These are phyloP conservation scores for Hyles lineata DNA, from an alignment of 2,888 invertebrate genomes.

Conservation along the genomic window DNA sequence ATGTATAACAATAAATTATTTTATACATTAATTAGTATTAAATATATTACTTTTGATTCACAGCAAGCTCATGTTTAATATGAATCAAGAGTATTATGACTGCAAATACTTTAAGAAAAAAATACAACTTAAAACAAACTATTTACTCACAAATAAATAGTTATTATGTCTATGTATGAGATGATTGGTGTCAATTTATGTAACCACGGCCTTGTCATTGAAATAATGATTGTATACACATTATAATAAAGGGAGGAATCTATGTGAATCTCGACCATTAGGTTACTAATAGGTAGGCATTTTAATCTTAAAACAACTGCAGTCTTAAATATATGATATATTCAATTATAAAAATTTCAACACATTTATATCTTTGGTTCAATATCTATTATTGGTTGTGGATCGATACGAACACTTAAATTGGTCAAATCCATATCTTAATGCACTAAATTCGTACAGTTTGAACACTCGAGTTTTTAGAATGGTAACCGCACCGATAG, in stretches of 20 bases:
- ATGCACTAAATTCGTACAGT: constrained; percentile 37
- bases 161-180: background rate
- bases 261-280: background rate
- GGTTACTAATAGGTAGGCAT: background rate
- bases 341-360: constrained; percentile 64
- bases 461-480: constrained; percentile 47
- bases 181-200: no score
- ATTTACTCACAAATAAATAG: background rate
- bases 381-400: constrained; percentile 79
- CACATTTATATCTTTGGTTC: constrained; percentile 83
- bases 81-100: constrained; percentile 18
- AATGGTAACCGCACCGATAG: constrained; percentile 29
- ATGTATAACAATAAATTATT: constrained; percentile 58
- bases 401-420: constrained; percentile 64
- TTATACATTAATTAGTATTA: constrained; percentile 30
- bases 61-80: background rate
- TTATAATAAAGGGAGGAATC: background rate
- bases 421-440: constrained; percentile 30
- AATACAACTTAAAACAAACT: background rate
- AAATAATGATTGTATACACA: background rate
- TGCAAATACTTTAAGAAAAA: constrained; percentile 14
- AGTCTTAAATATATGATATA: constrained; percentile 51
- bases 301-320: constrained; percentile 42
- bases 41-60: constrained; percentile 23
- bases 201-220: background rate